Evolutionary conservation across 2,888 invertebrate genomes (phyloP), one percentile per base, ranked within the genome.

Genomic region (Chymomyza amoena): DNA sequence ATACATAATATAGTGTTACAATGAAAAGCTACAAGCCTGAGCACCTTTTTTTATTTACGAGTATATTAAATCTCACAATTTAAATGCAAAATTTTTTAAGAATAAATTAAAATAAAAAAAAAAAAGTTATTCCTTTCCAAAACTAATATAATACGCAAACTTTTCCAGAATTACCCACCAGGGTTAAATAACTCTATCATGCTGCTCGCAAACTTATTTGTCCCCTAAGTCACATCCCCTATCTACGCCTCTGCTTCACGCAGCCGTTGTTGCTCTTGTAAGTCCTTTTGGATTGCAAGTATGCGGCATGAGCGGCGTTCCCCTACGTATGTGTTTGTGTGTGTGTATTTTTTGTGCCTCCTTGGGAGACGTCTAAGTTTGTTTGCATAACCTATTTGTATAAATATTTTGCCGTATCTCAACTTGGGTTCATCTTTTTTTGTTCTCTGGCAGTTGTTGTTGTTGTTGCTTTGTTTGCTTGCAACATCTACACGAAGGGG

Each of bases 321-420:
- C 45, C 59, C 59, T 9, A 25, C 28, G n/a, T 69, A 60, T 39
- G 20, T 59, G 18, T 62, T 20, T 56, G 16, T 62, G 28, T 56
- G 28, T 66, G 56, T 63, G n/a, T n/a, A n/a, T n/a, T n/a, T 60
- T 64, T 59, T 74, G 69, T 73, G 69, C 10, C 60, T 9, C 71
- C 75, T 78, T 81, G 78, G 76, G 76, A 87, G 57, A 78, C 75
- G 77, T 87, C 83, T 80, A 78, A 87, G 87, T 88, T 81, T 87
- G 85, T 80, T 80, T 87, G 87, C 82, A 83, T 89, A 84, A 87
- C 88, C 88, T 89, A 89, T 89, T 87, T 87, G 83, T 85, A 87
- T 87, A 87, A 87, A 87, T 89, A 89, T 87, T 85, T 89, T 83
- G 87, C 84, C 74, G 73, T 76, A 69, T 81, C 84, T 83, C 52